Percentiles rank a stretch among this genome's conserved stretches.
Evolutionary conservation across 2,113 vertebrate genomes (phyloP).

Genomic region (Procavia capensis): DNA sequence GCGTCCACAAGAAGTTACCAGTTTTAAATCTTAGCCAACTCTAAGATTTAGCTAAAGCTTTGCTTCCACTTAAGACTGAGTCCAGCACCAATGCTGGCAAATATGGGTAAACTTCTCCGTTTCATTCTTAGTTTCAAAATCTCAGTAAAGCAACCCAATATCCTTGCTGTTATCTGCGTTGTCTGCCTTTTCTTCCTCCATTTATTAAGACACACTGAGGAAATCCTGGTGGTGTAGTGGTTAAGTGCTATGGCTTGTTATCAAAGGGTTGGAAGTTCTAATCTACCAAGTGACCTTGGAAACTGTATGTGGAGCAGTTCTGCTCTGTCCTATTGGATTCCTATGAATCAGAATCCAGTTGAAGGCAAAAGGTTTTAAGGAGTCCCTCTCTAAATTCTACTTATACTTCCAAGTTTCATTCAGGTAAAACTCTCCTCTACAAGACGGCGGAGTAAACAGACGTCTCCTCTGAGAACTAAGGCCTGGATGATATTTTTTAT

Average conservation of each 20-base stretch:
- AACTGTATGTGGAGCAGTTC: too few relatives aligned
- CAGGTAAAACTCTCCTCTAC: too few relatives aligned
- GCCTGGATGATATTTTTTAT: too few relatives aligned
- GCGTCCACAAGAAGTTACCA: background rate
- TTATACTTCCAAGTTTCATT: background rate
- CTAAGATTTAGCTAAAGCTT: background rate
- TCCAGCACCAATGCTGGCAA: background rate
- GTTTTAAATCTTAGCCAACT: background rate
- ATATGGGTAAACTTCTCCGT: background rate
- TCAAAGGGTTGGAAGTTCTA: too few relatives aligned
- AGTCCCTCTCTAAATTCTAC: background rate
- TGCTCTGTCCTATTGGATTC: too few relatives aligned
- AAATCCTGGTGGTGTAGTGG: too few relatives aligned
- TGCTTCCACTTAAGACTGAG: background rate
- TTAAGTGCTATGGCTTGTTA: too few relatives aligned
- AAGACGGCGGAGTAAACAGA: too few relatives aligned
- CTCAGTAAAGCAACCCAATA: background rate
- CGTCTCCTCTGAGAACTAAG: too few relatives aligned
- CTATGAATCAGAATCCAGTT: too few relatives aligned
- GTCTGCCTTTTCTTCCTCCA: background rate
- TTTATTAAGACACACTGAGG: background rate
- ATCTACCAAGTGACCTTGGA: too few relatives aligned
- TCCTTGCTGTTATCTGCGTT: background rate
- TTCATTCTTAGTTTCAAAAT: background rate
- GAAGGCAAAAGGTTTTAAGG: too few relatives aligned